Conservation (phyloP, 1,140 invertebrate species). For the Rhyacophila brunnea region DNA sequence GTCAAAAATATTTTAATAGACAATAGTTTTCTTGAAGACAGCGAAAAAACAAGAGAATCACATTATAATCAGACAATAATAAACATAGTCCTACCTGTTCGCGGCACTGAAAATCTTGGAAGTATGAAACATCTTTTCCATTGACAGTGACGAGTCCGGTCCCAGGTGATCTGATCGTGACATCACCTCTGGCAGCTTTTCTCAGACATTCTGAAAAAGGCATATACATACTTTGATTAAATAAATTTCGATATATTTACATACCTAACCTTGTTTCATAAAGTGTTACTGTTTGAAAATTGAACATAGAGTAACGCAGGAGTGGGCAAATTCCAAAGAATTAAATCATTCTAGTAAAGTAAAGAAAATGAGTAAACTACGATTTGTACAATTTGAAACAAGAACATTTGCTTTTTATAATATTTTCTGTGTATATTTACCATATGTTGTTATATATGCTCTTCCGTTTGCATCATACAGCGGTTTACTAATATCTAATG, state of each 20-base stretch:
- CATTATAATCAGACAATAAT: too few species aligned
- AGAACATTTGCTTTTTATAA: neutral
- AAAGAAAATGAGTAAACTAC: neutral
- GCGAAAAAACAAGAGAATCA: too few species aligned
- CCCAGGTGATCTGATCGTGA: conserved; percentile 71
- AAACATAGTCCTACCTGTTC: conserved; percentile 66
- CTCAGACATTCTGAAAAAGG: conserved; percentile 64
- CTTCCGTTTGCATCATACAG: conserved; percentile 66
- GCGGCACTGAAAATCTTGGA: conserved; percentile 64
- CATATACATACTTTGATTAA: neutral
- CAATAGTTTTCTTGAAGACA: too few species aligned
- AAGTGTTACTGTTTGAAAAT: too few species aligned
- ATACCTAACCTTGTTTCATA: too few species aligned
- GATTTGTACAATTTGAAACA: neutral
- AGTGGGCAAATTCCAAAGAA: too few species aligned
- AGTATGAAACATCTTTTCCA: conserved; percentile 74
- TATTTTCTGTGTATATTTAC: conserved; percentile 38
- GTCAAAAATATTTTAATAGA: too few species aligned
- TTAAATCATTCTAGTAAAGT: too few species aligned
- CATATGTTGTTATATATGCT: conserved; percentile 66
- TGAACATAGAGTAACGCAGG: too few species aligned
- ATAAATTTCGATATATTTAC: conserved; percentile 36
- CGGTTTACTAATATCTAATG: conserved; percentile 60
- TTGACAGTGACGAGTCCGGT: conserved; percentile 83
- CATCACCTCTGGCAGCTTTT: conserved; percentile 67